A percentile compares a stretch with the other conserved stretches of the same genome.
Conservation (phyloP, 2,888 invertebrate species). For the Labia minor region DNA sequence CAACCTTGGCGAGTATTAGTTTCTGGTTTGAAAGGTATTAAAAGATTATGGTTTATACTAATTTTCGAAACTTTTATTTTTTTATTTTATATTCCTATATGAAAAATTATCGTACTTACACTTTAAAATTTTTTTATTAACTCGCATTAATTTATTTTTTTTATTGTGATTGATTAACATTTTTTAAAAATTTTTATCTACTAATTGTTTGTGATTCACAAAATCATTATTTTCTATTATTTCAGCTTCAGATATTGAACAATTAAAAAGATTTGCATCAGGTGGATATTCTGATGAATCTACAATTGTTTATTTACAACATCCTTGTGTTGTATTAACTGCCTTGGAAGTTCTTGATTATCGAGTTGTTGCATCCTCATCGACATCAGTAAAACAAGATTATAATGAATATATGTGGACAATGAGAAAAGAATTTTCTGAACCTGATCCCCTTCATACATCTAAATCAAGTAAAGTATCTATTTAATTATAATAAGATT, state of each 20-base stretch:
- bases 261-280: slow-evolving; percentile 69
- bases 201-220: too few species aligned
- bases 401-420: slow-evolving; percentile 91
- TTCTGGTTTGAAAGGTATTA: slow-evolving; percentile 70
- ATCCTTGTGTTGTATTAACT: slow-evolving; percentile 76
- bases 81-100: too few species aligned
- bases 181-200: too few species aligned
- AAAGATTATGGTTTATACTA: not conserved
- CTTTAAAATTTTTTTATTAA: too few species aligned
- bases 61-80: not conserved
- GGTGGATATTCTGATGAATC: slow-evolving; percentile 76
- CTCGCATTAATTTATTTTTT: too few species aligned
- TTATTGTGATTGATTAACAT: too few species aligned
- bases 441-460: slow-evolving; percentile 57
- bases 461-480: slow-evolving; percentile 27
- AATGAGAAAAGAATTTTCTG: slow-evolving; percentile 77
- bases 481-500: too few species aligned
- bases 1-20: slow-evolving; percentile 81
- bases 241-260: slow-evolving; percentile 67
- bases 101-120: too few species aligned
- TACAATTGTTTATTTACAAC: slow-evolving; percentile 75
- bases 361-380: slow-evolving; percentile 77
- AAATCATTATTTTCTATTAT: too few species aligned
- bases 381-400: slow-evolving; percentile 74
- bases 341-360: slow-evolving; percentile 81